Evolutionary conservation across 92 coral and sea anemone species (phyloP), one percentile per base, ranked within the genome.

Genomic region (Palythoa grandiflora): DNA sequence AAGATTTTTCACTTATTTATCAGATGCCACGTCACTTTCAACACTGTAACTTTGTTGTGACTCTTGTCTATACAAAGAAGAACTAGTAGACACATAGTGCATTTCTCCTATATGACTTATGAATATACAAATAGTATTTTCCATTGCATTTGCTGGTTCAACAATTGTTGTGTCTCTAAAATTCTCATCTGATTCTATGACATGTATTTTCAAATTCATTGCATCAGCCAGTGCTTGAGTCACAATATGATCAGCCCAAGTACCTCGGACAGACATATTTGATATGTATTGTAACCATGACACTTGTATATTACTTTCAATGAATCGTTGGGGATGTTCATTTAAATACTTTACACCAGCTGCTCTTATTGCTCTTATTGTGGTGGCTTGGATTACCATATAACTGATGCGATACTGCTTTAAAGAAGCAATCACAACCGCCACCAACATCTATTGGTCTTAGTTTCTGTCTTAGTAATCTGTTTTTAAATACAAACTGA

Each of bases 341-440:
- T 60, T 60, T n/a, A 60, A 60, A 60, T 60, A 60, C 68, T 72
- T 38, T 35, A 72, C 77, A 72, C 77, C 77, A 72, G 52, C 77
- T 72, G 77, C 77, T 72, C 77, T 72, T 72, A 38, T 72, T 72
- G n/a, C n/a, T n/a, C n/a, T n/a, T n/a, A n/a, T n/a, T n/a, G n/a
- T n/a, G 77, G 52, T 72, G 52, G 68, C 68, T 60, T 60, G 68
- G 68, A 60, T 60, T 35, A 60, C 68, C 68, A 60, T 60, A 60
- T 60, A 60, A 60, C 68, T 60, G 68, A 60, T 60, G 68, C n/a
- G 68, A 60, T 16, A 60, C 68, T 60, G 68, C 3, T n/a, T 60
- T 60, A 60, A 60, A 60, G 68, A 16, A 60, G 68, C 73, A 68
- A 68, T 68, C 73, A 28, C 73, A 3, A 7, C 73, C 73, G 28